Evolutionary conservation across 2,113 vertebrate genomes (phyloP).

Genomic region (Ammodytes marinus): DNA sequence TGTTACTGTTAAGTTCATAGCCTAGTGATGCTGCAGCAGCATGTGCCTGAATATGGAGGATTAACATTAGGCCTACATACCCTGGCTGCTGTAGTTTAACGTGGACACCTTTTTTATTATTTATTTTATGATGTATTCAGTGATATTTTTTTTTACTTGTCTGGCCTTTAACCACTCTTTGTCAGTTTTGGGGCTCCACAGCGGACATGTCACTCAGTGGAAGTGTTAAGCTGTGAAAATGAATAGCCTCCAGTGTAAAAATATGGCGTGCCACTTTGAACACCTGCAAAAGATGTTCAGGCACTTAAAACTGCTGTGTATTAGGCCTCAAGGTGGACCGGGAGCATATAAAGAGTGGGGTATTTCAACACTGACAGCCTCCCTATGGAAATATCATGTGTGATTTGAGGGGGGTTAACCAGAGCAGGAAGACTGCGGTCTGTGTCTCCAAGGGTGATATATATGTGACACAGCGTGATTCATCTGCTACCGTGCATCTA

Average conservation of each 20-base stretch:
- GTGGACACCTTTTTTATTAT: not conserved
- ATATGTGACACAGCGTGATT: conserved; percentile 67
- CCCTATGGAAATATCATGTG: conserved; percentile 74
- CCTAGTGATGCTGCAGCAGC: not conserved
- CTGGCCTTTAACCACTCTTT: not conserved
- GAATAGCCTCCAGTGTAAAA: conserved; percentile 25
- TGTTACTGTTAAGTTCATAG: no score
- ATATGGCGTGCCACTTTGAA: conserved; percentile 30
- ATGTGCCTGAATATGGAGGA: not conserved
- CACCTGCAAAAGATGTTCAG: conserved; percentile 69
- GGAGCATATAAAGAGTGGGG: conserved; percentile 23
- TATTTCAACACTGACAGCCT: conserved; percentile 62
- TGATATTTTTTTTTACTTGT: not conserved
- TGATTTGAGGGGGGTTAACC: conserved; percentile 55
- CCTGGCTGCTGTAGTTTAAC: not conserved
- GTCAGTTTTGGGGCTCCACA: not conserved
- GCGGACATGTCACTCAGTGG: not conserved
- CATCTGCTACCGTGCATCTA: conserved; percentile 75
- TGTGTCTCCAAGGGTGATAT: conserved; percentile 63
- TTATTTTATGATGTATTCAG: not conserved
- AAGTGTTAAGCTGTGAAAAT: conserved; percentile 51
- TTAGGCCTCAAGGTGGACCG: conserved; percentile 31
- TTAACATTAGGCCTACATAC: not conserved
- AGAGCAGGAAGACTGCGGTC: conserved; percentile 62
- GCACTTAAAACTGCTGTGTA: conserved; percentile 28